Percentiles rank a stretch among this genome's conserved stretches.
phyloP scores from a whole-genome alignment of 2,113 vertebrate genomes.

The Cyprinus carpio region DNA sequence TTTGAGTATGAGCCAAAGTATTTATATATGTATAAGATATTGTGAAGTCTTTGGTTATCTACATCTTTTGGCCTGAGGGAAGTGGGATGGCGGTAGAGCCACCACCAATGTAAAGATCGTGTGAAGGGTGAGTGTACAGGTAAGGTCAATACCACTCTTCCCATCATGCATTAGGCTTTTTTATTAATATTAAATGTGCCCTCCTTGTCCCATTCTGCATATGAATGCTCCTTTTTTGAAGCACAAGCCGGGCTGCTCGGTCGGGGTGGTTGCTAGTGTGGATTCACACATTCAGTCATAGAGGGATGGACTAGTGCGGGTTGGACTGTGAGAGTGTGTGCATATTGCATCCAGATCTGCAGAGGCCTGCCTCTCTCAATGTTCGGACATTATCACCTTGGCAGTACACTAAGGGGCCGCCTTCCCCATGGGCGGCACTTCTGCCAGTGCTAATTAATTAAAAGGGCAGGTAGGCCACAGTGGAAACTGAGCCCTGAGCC shows the following conservation, averaged over 20 bases:
- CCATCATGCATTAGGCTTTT: slow-evolving; percentile 34
- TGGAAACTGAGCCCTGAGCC: slow-evolving; percentile 74
- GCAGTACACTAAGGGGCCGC: slow-evolving; percentile 71
- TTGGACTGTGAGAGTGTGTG: slow-evolving; percentile 16
- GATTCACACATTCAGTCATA: slow-evolving; percentile 32
- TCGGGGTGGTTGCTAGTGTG: neutral
- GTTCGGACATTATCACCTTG: slow-evolving; percentile 82
- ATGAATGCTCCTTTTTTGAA: slow-evolving; percentile 36
- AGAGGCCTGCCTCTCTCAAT: slow-evolving; percentile 67
- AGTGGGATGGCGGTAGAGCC: neutral
- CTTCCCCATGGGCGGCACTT: slow-evolving; percentile 71
- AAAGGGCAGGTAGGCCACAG: slow-evolving; percentile 79
- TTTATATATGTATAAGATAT: slow-evolving; percentile 49
- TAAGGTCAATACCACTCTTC: slow-evolving; percentile 45
- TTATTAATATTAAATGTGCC: slow-evolving; percentile 45
- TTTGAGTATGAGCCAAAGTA: slow-evolving; percentile 46
- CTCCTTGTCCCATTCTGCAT: slow-evolving; percentile 33
- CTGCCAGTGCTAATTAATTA: slow-evolving; percentile 83
- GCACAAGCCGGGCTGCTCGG: slow-evolving; percentile 20
- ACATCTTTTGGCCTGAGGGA: slow-evolving; percentile 36
- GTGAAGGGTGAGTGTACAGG: slow-evolving; percentile 39
- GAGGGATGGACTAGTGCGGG: slow-evolving; percentile 13
- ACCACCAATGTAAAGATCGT: neutral
- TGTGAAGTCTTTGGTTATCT: slow-evolving; percentile 39
- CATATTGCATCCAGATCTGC: slow-evolving; percentile 45